Evolutionary conservation across 2,888 invertebrate genomes (phyloP).

Genomic region (Amiota mariae): DNA sequence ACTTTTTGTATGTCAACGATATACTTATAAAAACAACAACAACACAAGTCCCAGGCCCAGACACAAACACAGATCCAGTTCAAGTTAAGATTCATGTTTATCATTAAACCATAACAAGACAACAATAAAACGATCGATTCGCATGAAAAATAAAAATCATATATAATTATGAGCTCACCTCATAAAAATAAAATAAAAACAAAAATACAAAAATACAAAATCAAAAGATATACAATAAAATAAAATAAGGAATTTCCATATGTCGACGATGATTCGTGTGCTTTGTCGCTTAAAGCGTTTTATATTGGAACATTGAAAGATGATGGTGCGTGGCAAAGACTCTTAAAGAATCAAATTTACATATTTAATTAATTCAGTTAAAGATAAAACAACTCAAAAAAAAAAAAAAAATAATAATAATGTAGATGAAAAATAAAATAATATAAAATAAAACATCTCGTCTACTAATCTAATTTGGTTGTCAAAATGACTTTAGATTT

Average conservation of each 20-base stretch:
- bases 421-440: slow-evolving; percentile 31
- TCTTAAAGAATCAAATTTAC: slow-evolving; percentile 56
- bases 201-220: slow-evolving; percentile 14
- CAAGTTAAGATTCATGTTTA: too few relatives aligned
- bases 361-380: slow-evolving; percentile 61
- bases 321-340: slow-evolving; percentile 61
- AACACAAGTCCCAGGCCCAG: too few relatives aligned
- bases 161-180: slow-evolving; percentile 63
- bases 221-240: too few relatives aligned
- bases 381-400: slow-evolving; percentile 35
- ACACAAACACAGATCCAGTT: too few relatives aligned
- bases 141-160: neutral
- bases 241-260: slow-evolving; percentile 56
- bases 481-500: slow-evolving; percentile 59
- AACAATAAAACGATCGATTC: neutral
- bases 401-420: too few relatives aligned
- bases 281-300: too few relatives aligned
- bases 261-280: slow-evolving; percentile 22
- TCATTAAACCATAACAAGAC: slow-evolving; percentile 2
- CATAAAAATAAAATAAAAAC: slow-evolving; percentile 55
- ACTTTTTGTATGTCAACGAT: too few relatives aligned
- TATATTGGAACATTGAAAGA: slow-evolving; percentile 23
- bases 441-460: slow-evolving; percentile 27
- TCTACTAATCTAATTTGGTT: slow-evolving; percentile 60
- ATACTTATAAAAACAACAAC: too few relatives aligned